Base-by-base conservation (phyloP, 1,140 invertebrate genomes). In the Halictus rubicundus region DNA sequence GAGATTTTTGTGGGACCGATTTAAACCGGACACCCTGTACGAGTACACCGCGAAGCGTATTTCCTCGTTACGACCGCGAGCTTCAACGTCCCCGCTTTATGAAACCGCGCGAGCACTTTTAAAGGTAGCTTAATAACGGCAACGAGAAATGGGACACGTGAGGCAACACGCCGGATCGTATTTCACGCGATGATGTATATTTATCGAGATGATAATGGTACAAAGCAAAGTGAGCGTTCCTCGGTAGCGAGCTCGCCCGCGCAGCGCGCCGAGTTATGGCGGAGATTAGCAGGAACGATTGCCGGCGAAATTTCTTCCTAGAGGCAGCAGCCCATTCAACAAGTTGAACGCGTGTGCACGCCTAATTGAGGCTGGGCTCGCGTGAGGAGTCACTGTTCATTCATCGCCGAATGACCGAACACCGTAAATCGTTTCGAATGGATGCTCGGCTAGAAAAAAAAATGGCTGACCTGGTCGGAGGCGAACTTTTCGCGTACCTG, bases 101-200 rank as follows among this genome's bases (percentile, higher is more conserved):
- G 23, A 59, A 12, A 25, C 23, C 8, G 2, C 12, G 42, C 10
- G 10, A 12, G 23, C 21, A n/a, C 10, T 25, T 25, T 59, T 59
- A 25, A 59, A 59, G 21, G 21, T 1, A 9, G 12, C 1, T 23
- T 59, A 25, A 59, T 59, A 59, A 59, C n/a, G 21, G 23, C 23
- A 12, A 25, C n/a, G 23, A 25, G 23, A 25, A 59, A 25, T 25
- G 10, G 23, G 23, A 25, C 23, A 59, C n/a, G 57, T n/a, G n/a
- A 59, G 9, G 57, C 23, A 14, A 12, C 57, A 5, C 23, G 23
- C 12, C 23, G 10, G 8, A 14, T 25, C 23, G 12, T 59, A 59
- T 59, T 59, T 59, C 57, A 59, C 54, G 54, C 54, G 54, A 59
- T 59, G 57, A 59, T 57, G n/a, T 57, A 57, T 57, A n/a, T 57